Evolutionary conservation across 2,113 vertebrate genomes (phyloP).

Genomic region (Grammomys dolichurus): DNA sequence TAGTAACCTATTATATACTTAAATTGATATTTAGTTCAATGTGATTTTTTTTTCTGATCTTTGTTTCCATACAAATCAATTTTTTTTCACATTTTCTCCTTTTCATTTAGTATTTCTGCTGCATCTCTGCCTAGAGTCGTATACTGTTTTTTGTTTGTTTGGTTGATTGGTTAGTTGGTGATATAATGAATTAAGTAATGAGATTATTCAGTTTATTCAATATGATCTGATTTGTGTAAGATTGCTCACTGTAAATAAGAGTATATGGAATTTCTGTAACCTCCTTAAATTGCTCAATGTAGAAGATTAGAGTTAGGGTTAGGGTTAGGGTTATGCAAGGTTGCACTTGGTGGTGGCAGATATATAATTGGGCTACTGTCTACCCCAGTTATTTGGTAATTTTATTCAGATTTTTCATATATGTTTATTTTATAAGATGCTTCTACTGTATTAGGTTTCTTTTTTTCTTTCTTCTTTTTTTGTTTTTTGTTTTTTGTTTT

Average conservation of each 20-base stretch:
- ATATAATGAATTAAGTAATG: constrained; percentile 14
- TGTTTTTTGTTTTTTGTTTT: no score
- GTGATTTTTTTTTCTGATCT: background rate
- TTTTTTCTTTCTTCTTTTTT: no score
- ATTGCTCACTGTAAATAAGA: background rate
- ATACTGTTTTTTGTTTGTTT: background rate
- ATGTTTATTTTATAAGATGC: background rate
- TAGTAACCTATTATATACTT: background rate
- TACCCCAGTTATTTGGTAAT: background rate
- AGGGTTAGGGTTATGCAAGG: no score
- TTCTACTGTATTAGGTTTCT: background rate
- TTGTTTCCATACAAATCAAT: background rate
- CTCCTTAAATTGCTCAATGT: constrained; percentile 21
- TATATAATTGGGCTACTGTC: background rate
- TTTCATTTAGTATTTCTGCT: background rate
- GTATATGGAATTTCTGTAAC: constrained; percentile 12
- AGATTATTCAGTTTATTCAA: constrained; percentile 2
- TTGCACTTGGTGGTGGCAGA: background rate
- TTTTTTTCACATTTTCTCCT: background rate
- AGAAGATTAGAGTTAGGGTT: background rate
- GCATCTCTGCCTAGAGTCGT: background rate
- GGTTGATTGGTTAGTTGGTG: background rate
- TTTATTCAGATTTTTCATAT: background rate
- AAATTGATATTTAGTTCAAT: constrained; percentile 13
- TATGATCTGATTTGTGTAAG: background rate